Percentiles rank a stretch among this genome's conserved stretches.
These are phyloP conservation scores for Mesoligia furuncula DNA, from an alignment of 2,888 invertebrate genomes.

Conservation along the genomic window DNA sequence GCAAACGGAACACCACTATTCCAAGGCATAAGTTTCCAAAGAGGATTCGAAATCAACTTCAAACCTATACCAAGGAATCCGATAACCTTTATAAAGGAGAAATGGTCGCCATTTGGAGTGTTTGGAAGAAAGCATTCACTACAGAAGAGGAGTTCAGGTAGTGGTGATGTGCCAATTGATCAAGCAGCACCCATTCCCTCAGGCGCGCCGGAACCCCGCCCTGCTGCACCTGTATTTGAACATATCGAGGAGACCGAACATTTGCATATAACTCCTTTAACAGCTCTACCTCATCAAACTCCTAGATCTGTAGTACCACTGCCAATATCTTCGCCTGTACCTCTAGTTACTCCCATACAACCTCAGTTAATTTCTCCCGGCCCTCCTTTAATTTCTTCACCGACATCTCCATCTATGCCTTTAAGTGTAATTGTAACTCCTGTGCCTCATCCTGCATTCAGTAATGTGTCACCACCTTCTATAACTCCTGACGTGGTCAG, in stretches of 20 bases:
- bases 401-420: not conserved
- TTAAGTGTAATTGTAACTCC: slow-evolving; percentile 37
- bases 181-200: not conserved
- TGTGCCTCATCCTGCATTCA: slow-evolving; percentile 24
- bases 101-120: slow-evolving; percentile 77
- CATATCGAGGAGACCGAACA: slow-evolving; percentile 57
- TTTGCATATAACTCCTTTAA: slow-evolving; percentile 37
- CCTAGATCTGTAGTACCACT: slow-evolving; percentile 35
- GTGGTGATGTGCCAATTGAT: not conserved
- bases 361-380: slow-evolving; percentile 10
- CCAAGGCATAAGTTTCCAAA: slow-evolving; percentile 72
- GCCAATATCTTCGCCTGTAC: slow-evolving; percentile 34
- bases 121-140: slow-evolving; percentile 67
- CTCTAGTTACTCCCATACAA: slow-evolving; percentile 12
- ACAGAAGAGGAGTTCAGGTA: slow-evolving; percentile 61
- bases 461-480: not conserved
- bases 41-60: slow-evolving; percentile 74
- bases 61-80: slow-evolving; percentile 73
- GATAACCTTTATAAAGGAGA: slow-evolving; percentile 74
- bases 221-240: slow-evolving; percentile 69
- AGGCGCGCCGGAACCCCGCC: slow-evolving; percentile 18
- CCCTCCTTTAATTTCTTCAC: not conserved
- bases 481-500: not conserved
- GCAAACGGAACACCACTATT: slow-evolving; percentile 45
- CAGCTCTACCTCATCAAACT: slow-evolving; percentile 40